Evolutionary conservation across 2,888 invertebrate genomes (phyloP).

Genomic region (Drosophila meridiana): DNA sequence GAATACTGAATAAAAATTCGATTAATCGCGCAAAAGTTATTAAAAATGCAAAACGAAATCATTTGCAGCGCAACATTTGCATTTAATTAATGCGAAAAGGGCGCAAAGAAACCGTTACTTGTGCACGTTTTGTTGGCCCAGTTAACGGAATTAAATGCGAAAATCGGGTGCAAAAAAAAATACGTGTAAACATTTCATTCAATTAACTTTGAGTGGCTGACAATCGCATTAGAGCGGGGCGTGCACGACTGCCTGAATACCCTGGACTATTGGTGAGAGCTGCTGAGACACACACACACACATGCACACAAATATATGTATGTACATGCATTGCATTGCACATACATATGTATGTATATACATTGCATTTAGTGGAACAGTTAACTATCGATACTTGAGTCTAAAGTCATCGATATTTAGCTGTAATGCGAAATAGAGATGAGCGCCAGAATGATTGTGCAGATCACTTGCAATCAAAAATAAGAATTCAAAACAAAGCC

Average conservation of each 20-base stretch:
- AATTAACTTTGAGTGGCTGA: conserved; percentile 1
- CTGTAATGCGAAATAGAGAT: too few relatives aligned
- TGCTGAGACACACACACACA: too few relatives aligned
- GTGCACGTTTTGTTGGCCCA: not conserved
- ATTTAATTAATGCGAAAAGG: conserved; percentile 1
- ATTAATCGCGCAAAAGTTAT: not conserved
- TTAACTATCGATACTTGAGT: too few relatives aligned
- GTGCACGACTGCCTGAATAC: not conserved
- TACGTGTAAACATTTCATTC: not conserved
- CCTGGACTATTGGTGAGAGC: not conserved
- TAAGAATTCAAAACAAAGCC: too few relatives aligned
- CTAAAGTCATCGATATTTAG: too few relatives aligned
- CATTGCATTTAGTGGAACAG: too few relatives aligned
- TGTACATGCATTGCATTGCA: too few relatives aligned
- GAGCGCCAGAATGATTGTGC: too few relatives aligned
- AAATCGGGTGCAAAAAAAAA: not conserved
- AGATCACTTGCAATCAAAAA: too few relatives aligned
- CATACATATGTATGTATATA: too few relatives aligned
- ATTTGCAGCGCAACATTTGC: not conserved
- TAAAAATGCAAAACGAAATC: not conserved
- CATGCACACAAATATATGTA: too few relatives aligned
- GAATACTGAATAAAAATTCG: not conserved
- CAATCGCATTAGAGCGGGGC: not conserved
- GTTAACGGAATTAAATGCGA: not conserved
- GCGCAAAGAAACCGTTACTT: not conserved